Percentiles rank a stretch among this genome's conserved stretches.
These are phyloP conservation scores for Pseudachorutes palmiensis DNA, from an alignment of 1,140 invertebrate genomes.

Conservation along the genomic window DNA sequence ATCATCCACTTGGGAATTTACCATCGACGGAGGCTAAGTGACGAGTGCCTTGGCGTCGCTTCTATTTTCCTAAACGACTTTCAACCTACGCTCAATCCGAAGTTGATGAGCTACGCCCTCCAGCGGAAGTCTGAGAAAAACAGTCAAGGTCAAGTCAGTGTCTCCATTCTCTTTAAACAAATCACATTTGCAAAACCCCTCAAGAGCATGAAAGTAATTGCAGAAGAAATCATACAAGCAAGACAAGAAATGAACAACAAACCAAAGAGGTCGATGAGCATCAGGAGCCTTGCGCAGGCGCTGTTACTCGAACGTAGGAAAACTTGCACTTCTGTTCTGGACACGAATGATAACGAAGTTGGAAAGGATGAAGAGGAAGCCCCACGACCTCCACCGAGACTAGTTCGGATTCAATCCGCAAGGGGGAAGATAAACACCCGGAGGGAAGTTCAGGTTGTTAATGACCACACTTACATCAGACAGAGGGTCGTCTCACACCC, in stretches of 20 bases:
- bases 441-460: background rate
- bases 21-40: background rate
- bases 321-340: background rate
- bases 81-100: background rate
- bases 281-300: background rate
- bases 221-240: background rate
- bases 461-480: background rate
- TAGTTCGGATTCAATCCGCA: background rate
- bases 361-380: background rate
- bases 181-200: background rate
- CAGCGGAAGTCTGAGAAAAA: background rate
- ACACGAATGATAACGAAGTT: background rate
- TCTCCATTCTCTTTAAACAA: background rate
- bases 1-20: background rate
- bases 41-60: background rate
- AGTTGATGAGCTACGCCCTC: background rate
- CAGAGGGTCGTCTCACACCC: background rate
- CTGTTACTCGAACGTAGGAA: background rate
- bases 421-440: background rate
- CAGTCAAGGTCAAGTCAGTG: background rate
- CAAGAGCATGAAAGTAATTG: conserved; percentile 1
- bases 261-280: background rate
- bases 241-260: background rate
- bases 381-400: background rate
- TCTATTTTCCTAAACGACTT: background rate